Base-by-base conservation (phyloP, 2,113 vertebrate species). In the Vanacampus margaritifer region DNA sequence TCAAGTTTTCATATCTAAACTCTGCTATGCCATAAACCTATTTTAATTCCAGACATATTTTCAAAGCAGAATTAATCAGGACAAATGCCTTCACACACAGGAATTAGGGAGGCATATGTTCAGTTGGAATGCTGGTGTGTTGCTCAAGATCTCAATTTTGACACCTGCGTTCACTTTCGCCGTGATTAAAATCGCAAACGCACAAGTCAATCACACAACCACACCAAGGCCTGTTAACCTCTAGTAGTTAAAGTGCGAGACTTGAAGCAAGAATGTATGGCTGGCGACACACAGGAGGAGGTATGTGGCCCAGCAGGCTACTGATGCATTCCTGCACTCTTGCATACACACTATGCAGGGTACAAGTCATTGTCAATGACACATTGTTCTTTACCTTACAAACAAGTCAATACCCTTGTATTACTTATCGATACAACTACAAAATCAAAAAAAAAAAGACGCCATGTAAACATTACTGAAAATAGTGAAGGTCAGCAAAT, bases 291-390 rank as follows among this genome's bases (percentile, higher is more conserved):
- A 32, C 48, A 79, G 68, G 39, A 9, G 14, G 7, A 17, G 23
- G 74, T 64, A 89, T 89, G 87, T 75, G 43, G 73, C 16, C 21
- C 0, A 10, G 61, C 86, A 73, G 65, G 79, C 23, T 77, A 65
- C 16, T 0, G 19, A 62, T 39, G 7, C 77, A 84, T 80, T 86
- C 85, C 74, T 73, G 56, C 24, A 67, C 59, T 78, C 26, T 78
- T 63, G 79, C 71, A 57, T 48, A 54, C 41, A 19, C 53, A 9
- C 17, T 36, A 12, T 10, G 80, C 74, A 80, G 60, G 68, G 62
- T 68, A 73, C 26, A 71, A 21, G 67, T 64, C n/a, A 66, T 23
- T 79, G 60, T 62, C 56, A 79, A 68, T 64, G 68, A 72, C 13
- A 56, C 53, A 57, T 57, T 32, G 23, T 32, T 28, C 26, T 26